Base-by-base conservation (phyloP, 2,888 invertebrate genomes). In the Beris morrisii region DNA sequence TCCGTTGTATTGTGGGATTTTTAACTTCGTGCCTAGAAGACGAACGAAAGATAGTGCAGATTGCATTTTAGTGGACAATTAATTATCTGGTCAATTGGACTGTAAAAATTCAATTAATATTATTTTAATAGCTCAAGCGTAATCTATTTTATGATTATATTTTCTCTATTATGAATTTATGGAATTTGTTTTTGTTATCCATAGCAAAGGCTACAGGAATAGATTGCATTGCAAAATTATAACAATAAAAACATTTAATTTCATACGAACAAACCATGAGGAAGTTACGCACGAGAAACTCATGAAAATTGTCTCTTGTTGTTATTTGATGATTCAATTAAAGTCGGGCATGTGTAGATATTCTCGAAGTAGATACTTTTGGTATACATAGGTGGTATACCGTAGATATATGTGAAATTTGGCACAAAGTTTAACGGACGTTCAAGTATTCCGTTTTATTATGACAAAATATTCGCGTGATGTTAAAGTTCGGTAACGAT, bases 401-500 rank as follows among this genome's bases (percentile, higher is more conserved):
- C 11, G 22, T 54, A 31, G 54, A 30, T n/a, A 54, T 32, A 54
- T 4, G 31, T 46, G 48, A 46, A 48, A 59, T 57, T n/a, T 31
- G 31, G 58, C 48, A 4, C 58, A 59, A 48, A 46, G 58, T 48
- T 59, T 4, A 59, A 59, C 31, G 58, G 48, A 59, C 58, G 46
- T 46, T n/a, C 30, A 48, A 31, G 58, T 46, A 59, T 59, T 59
- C 31, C 45, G 46, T 48, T 43, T 53, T 15, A 50, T 11, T 38
- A 9, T 38, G 38, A 50, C 38, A 38, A 38, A 38, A 38, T 38
- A 9, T 38, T 38, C 38, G 38, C 38, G 38, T 3, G 2, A 7
- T 38, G 38, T 38, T 38, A 5, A 38, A 3, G 38, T 38, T 38
- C 38, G 38, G 38, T 38, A 38, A 38, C 38, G 38, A 38, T 9